Conservation (phyloP, 2,113 vertebrate species). For the Melanerpes formicivorus region DNA sequence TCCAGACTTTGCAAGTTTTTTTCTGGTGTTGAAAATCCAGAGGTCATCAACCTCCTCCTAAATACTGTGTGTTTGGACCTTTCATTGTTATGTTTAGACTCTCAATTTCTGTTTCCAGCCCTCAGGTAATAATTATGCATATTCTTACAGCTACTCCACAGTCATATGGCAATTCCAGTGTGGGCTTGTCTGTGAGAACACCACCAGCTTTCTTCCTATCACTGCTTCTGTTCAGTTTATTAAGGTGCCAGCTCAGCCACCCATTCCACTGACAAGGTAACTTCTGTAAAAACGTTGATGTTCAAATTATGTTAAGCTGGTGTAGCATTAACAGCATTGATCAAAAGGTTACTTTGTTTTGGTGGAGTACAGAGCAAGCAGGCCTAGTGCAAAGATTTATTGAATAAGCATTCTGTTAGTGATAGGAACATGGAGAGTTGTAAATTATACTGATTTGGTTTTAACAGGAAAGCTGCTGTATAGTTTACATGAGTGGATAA, state of each 20-base stretch:
- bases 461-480: background rate
- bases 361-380: background rate
- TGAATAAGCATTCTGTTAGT: background rate
- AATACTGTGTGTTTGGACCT: background rate
- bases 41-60: background rate
- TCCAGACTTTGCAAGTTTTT: background rate
- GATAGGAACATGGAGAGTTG: background rate
- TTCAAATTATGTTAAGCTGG: background rate
- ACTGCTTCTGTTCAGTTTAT: slow-evolving; percentile 88
- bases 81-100: background rate
- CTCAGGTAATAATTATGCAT: background rate
- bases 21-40: background rate
- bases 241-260: slow-evolving; percentile 76
- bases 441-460: background rate
- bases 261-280: slow-evolving; percentile 83
- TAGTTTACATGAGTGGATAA: background rate
- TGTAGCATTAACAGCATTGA: background rate
- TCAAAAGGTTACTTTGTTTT: background rate
- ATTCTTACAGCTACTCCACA: slow-evolving; percentile 77
- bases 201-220: slow-evolving; percentile 77
- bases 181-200: slow-evolving; percentile 76
- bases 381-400: background rate
- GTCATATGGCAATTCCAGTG: slow-evolving; percentile 84
- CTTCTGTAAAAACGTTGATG: background rate
- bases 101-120: background rate